Evolutionary conservation across 2,888 invertebrate genomes (phyloP).

Genomic region (Netelia melanura): DNA sequence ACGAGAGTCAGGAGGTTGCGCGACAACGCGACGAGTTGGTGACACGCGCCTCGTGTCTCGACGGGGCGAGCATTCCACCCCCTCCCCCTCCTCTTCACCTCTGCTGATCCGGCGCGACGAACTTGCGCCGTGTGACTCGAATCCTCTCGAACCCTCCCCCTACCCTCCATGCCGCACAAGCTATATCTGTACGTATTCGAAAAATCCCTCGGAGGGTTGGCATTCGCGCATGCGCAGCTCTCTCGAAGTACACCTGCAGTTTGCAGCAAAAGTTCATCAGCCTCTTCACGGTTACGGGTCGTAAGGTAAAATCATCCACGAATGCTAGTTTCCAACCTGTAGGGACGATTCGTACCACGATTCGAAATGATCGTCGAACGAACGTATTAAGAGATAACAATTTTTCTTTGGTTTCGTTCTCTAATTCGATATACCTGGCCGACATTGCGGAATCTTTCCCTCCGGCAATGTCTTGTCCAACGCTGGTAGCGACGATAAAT

Average conservation of each 20-base stretch:
- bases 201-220: not conserved
- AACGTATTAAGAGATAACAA: not conserved
- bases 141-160: constrained; percentile 42
- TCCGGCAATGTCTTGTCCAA: not conserved
- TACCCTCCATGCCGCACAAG: not conserved
- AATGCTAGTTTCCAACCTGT: not conserved
- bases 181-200: constrained; percentile 31
- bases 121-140: constrained; percentile 63
- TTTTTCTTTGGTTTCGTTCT: constrained; percentile 2
- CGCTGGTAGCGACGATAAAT: constrained; percentile 29
- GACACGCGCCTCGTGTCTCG: constrained; percentile 65
- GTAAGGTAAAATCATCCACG: not conserved
- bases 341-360: not conserved
- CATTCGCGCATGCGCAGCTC: constrained; percentile 34
- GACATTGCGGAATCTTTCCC: not conserved
- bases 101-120: constrained; percentile 55
- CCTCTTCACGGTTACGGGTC: not conserved
- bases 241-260: constrained; percentile 35
- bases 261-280: constrained; percentile 31
- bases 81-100: too few species aligned
- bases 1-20: constrained; percentile 44
- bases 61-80: not conserved
- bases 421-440: not conserved
- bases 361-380: not conserved
- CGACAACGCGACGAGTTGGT: constrained; percentile 68